A percentile compares a stretch with the other conserved stretches of the same genome.
Evolutionary conservation across 2,113 vertebrate species (phyloP).

Genomic region (Furnarius figulus): DNA sequence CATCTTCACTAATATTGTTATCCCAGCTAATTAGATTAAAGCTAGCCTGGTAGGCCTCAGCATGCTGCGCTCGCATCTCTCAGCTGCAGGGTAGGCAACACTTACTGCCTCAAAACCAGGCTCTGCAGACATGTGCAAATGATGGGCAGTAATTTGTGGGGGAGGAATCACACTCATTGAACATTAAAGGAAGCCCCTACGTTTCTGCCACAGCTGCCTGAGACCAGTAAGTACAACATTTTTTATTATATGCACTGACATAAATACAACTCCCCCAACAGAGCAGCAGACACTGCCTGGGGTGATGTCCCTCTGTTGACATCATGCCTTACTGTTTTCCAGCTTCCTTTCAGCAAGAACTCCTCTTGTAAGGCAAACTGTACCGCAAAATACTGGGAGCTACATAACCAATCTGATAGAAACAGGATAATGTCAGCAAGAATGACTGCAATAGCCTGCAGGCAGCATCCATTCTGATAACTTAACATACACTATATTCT

Average conservation of each 20-base stretch:
- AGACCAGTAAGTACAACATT: neutral
- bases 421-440: constrained; percentile 51
- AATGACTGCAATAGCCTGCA: constrained; percentile 40
- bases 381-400: constrained; percentile 1
- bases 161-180: neutral
- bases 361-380: neutral
- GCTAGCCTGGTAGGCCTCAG: neutral
- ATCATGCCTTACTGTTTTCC: neutral
- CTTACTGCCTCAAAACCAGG: neutral
- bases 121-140: rapidly evolving
- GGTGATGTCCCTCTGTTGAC: constrained; percentile 9
- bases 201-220: neutral
- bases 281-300: constrained; percentile 15
- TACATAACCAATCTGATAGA: neutral
- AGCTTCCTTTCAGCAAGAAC: neutral
- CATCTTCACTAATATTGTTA: constrained; percentile 1
- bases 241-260: neutral
- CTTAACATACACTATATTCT: constrained; percentile 11
- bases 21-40: neutral
- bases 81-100: neutral
- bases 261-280: neutral
- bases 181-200: neutral
- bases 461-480: constrained; percentile 40
- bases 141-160: neutral
- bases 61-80: neutral